phyloP scores from a whole-genome alignment of 2,113 vertebrate species.

The Chamaetylas fuelleborni region DNA sequence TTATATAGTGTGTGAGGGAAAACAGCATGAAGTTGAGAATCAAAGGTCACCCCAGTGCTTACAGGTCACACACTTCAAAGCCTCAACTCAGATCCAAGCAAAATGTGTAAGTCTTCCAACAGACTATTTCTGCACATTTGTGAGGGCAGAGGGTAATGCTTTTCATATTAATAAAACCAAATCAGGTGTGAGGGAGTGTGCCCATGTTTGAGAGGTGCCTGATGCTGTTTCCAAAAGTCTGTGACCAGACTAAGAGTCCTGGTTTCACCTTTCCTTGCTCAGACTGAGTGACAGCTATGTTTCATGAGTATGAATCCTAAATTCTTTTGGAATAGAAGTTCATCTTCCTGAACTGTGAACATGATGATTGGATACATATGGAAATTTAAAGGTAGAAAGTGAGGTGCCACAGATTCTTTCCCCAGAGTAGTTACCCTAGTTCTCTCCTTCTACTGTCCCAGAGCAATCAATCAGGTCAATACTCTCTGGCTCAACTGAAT shows the following conservation, averaged over 20 bases:
- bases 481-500: neutral
- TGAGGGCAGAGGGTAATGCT: neutral
- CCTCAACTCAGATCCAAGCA: neutral
- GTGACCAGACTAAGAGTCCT: neutral
- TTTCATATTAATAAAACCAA: neutral
- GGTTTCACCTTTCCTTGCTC: neutral
- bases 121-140: neutral
- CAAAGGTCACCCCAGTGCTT: accelerated
- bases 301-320: neutral
- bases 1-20: neutral
- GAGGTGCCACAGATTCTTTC: neutral
- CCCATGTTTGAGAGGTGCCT: neutral
- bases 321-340: accelerated
- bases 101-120: neutral
- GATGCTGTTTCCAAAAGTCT: neutral
- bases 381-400: neutral
- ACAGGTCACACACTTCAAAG: neutral
- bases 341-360: neutral
- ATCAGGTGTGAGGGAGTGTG: neutral
- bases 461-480: neutral
- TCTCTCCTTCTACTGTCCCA: neutral
- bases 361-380: no score
- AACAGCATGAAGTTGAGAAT: neutral
- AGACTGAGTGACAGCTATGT: neutral
- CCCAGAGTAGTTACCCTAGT: neutral